Base-by-base conservation (phyloP, 2,797 vertebrate genomes). In the Sebastiscus albofasciatus region DNA sequence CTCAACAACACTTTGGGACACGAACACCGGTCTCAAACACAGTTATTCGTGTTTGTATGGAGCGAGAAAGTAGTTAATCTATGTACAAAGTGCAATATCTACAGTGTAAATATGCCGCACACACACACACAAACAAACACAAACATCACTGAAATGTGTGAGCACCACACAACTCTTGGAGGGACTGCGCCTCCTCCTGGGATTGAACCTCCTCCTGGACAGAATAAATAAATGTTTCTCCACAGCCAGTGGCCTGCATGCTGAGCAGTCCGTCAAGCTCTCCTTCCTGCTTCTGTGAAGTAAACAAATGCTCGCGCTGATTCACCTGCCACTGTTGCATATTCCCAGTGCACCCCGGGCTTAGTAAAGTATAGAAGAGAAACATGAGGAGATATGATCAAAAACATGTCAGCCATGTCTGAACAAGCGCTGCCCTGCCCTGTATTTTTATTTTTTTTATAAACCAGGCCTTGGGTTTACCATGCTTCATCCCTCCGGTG, bases 231-330 rank as follows among this genome's bases (percentile, higher is more conserved):
- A 88, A 87, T 86, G 84, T 75, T 89, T 87, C 77, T 86, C 72
- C 84, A 72, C 87, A 70, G 87, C 79, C 79, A 88, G 83, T 67
- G 78, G 87, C 81, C 90, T 85, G 89, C 90, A 89, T 91, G 89
- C 90, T 77, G 88, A 92, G 86, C 86, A 81, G 86, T 69, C 81
- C 70, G 86, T 90, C 90, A 82, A 77, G 74, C 87, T 83, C 85
- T 58, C 72, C 84, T 81, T 71, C 67, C 87, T 58, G 76, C 85
- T 75, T 74, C 89, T 68, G 68, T 85, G 88, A 85, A 86, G 88
- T 87, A 92, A 94, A 93, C 89, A 92, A 92, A 90, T 90, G 84
- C 89, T 79, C 6, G 65, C 59, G 70, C 86, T 90, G 91, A 91
- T 92, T 91, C 91, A 90, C 91, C 91, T 92, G 92, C 85, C 90